Conservation (phyloP, 2,113 vertebrate species). For the Vireo altiloquus region DNA sequence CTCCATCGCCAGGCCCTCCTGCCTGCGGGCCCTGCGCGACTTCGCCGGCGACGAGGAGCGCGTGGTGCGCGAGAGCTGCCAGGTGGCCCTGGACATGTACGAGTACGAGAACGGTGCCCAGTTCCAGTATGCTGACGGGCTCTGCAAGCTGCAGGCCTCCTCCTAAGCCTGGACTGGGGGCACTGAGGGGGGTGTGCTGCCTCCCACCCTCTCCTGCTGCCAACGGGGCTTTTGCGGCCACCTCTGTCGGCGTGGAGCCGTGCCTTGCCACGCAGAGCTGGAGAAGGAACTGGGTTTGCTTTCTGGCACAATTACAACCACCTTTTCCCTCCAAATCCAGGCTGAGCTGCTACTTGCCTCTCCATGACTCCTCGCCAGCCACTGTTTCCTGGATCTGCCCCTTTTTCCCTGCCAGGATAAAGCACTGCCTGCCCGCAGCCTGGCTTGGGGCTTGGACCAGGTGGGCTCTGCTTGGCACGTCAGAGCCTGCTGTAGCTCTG, state of each 20-base stretch:
- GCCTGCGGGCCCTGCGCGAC: constrained; percentile 76
- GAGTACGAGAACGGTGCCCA: constrained; percentile 77
- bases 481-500: not conserved
- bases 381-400: not conserved
- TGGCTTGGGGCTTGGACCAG: not conserved
- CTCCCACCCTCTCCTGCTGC: not conserved
- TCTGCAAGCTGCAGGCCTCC: constrained; percentile 53
- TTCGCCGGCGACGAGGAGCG: constrained; percentile 78
- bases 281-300: not conserved
- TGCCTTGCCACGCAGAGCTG: rapidly evolving
- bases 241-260: rapidly evolving
- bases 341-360: constrained; percentile 24
- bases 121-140: constrained; percentile 89
- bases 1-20: constrained; percentile 86
- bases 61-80: constrained; percentile 93
- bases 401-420: not conserved
- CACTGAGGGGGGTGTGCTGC: rapidly evolving
- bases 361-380: not conserved
- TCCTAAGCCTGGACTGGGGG: not conserved
- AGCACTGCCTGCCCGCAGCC: not conserved
- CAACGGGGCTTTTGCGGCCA: rapidly evolving
- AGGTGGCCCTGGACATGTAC: constrained; percentile 93
- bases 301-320: not conserved
- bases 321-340: not conserved
- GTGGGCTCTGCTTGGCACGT: not conserved